phyloP scores from a whole-genome alignment of 2,113 vertebrate species.

The Chlorodrepanis virens region DNA sequence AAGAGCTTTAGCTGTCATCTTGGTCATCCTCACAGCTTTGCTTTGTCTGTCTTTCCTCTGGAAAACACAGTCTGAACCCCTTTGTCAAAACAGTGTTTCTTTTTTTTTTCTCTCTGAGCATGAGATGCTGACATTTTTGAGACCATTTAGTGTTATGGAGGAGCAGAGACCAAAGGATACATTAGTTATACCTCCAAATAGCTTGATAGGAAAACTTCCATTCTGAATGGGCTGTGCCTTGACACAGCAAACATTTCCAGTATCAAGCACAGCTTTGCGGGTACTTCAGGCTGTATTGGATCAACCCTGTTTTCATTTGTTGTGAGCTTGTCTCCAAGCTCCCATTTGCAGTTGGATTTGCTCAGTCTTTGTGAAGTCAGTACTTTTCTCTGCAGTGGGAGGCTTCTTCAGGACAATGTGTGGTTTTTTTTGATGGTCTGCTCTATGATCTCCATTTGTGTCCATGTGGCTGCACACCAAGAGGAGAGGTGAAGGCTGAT shows the following conservation, averaged over 20 bases:
- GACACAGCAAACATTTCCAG: neutral
- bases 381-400: neutral
- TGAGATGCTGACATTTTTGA: neutral
- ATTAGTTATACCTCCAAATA: neutral
- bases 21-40: neutral
- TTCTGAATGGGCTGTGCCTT: neutral
- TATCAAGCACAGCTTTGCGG: neutral
- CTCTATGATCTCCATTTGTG: neutral
- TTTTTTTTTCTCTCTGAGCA: neutral
- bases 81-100: rapidly evolving
- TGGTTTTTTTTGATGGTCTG: neutral
- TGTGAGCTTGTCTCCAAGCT: neutral
- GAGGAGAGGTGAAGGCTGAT: neutral
- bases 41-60: neutral
- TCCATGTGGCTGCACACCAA: neutral
- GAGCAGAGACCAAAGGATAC: neutral
- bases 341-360: neutral
- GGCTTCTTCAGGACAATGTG: neutral
- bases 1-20: neutral
- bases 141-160: neutral
- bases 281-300: neutral
- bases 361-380: neutral
- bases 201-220: neutral
- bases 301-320: neutral
- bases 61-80: neutral